Conservation (phyloP, 1,140 invertebrate species). For the Meloidogyne exigua region DNA sequence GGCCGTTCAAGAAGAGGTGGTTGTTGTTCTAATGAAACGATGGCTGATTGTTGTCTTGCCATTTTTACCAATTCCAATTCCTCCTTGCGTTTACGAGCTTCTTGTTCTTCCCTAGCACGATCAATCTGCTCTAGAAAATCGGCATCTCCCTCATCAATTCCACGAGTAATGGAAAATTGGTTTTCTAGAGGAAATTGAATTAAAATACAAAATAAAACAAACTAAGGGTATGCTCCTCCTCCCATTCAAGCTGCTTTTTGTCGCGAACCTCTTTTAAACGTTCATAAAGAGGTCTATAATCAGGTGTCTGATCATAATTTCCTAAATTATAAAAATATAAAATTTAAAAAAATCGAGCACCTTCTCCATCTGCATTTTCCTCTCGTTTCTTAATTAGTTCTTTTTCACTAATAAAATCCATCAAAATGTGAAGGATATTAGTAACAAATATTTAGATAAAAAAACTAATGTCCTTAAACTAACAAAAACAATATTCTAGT, state of each 20-base stretch:
- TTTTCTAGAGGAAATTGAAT: constrained; percentile 15
- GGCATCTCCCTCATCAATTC: constrained; percentile 20
- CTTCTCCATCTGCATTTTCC: constrained; percentile 16
- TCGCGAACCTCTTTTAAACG: constrained; percentile 84
- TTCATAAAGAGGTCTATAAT: constrained; percentile 80
- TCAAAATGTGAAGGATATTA: constrained; percentile 3
- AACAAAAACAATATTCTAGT: no score
- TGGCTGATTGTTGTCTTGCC: background rate
- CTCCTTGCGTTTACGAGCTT: constrained; percentile 13
- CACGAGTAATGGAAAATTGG: constrained; percentile 10
- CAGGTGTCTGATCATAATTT: constrained; percentile 70
- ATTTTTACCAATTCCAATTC: constrained; percentile 12
- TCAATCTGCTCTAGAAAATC: constrained; percentile 22
- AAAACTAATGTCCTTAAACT: no score
- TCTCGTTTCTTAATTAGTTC: constrained; percentile 28
- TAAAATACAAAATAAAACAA: constrained; percentile 62
- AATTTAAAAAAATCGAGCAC: constrained; percentile 1
- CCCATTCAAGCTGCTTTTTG: constrained; percentile 85
- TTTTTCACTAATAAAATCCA: constrained; percentile 53
- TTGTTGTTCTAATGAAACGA: background rate
- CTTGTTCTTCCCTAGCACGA: background rate
- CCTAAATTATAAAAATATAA: constrained; percentile 68
- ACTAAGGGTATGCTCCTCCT: constrained; percentile 90
- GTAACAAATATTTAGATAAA: no score
- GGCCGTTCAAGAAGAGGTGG: constrained; percentile 16